Conservation (phyloP, 2,113 vertebrate genomes). For the Tupaia tana region DNA sequence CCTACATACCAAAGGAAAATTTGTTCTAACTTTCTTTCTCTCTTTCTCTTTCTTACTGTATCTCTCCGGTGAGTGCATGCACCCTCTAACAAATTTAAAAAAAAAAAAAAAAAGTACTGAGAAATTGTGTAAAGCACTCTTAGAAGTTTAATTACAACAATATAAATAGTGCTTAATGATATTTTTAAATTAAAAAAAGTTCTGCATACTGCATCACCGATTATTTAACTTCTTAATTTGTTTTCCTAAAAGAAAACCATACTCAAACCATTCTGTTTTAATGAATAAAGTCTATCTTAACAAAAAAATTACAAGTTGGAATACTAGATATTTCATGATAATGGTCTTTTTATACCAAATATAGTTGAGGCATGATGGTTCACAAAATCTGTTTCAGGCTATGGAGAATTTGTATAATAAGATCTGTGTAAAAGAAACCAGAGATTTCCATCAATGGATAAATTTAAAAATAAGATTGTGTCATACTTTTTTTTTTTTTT, state of each 20-base stretch:
- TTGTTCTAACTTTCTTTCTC: too few relatives aligned
- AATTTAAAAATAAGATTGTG: slow-evolving; percentile 47
- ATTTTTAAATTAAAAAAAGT: not conserved
- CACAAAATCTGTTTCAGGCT: not conserved
- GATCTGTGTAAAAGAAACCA: not conserved
- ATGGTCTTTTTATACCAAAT: not conserved
- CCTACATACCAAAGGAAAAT: too few relatives aligned
- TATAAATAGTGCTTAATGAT: not conserved
- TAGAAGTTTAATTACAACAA: not conserved
- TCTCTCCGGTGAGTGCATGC: too few relatives aligned
- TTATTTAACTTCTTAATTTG: not conserved
- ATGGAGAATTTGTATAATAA: slow-evolving; percentile 17
- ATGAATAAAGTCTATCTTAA: not conserved
- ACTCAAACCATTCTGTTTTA: not conserved
- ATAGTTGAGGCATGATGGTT: not conserved
- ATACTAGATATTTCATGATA: not conserved
- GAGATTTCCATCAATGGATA: slow-evolving; percentile 16
- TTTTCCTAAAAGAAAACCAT: not conserved
- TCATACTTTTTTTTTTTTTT: not conserved
- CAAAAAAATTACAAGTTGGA: not conserved
- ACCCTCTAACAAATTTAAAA: too few relatives aligned
- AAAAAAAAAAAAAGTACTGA: not conserved
- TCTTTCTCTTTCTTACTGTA: too few relatives aligned
- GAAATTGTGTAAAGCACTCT: not conserved
- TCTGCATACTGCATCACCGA: not conserved